These are phyloP conservation scores for Protomyctophum bolini DNA, from an alignment of 2,113 vertebrate species.

Conservation along the genomic window DNA sequence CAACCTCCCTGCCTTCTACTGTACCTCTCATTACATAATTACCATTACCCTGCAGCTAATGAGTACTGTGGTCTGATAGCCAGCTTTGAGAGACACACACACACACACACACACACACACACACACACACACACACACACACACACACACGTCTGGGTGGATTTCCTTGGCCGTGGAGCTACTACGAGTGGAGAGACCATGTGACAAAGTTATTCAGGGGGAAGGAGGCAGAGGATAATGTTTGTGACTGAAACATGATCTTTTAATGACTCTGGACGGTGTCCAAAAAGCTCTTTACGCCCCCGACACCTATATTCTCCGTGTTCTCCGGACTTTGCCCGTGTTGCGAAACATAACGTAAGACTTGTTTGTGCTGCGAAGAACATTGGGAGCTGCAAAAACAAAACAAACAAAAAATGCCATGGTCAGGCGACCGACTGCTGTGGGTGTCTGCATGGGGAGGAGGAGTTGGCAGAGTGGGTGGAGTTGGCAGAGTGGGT, in stretches of 20 bases:
- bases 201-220: slow-evolving; percentile 41
- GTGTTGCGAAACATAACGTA: slow-evolving; percentile 54
- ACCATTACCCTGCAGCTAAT: slow-evolving; percentile 55
- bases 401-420: too few species aligned
- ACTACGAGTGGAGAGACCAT: slow-evolving; percentile 42
- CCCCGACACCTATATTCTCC: slow-evolving; percentile 38
- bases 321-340: background rate
- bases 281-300: slow-evolving; percentile 46
- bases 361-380: slow-evolving; percentile 53
- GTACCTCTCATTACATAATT: slow-evolving; percentile 67
- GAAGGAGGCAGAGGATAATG: slow-evolving; percentile 35
- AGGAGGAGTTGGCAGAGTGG: slow-evolving; percentile 41
- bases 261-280: slow-evolving; percentile 67
- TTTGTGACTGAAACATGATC: slow-evolving; percentile 69
- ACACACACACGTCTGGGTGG: slow-evolving; percentile 38
- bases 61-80: slow-evolving; percentile 67
- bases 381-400: slow-evolving; percentile 50
- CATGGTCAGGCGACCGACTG: too few species aligned
- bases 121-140: slow-evolving; percentile 10
- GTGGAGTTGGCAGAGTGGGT: slow-evolving; percentile 35
- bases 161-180: slow-evolving; percentile 52
- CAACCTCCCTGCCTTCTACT: slow-evolving; percentile 25
- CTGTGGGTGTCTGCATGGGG: slow-evolving; percentile 39
- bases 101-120: slow-evolving; percentile 15
- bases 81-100: slow-evolving; percentile 39